Conservation (phyloP, 2,113 vertebrate species). For the Menidia beryllina region DNA sequence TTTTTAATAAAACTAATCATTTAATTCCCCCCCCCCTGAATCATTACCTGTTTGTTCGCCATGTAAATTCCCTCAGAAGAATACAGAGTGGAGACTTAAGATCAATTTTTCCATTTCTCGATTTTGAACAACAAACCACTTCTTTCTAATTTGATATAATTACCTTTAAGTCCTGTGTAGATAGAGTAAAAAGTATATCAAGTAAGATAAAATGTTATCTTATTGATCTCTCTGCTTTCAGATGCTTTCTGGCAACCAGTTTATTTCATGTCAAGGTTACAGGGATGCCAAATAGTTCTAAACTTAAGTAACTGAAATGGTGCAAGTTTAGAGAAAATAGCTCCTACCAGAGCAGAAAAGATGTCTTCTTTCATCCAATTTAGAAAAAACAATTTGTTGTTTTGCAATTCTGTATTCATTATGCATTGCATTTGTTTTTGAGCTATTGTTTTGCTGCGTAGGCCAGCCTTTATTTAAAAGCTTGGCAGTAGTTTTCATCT, state of each 20-base stretch:
- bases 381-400: background rate
- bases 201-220: background rate
- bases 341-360: background rate
- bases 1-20: too few species aligned
- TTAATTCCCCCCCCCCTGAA: background rate
- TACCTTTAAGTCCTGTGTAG: background rate
- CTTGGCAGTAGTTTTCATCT: background rate
- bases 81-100: background rate
- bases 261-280: background rate
- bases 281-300: background rate
- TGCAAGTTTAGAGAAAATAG: background rate
- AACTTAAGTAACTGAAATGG: background rate
- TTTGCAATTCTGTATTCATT: background rate
- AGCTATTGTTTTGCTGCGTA: background rate
- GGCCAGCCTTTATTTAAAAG: background rate
- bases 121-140: background rate
- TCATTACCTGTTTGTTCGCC: background rate
- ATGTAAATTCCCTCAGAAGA: background rate
- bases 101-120: background rate
- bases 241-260: background rate
- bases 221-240: background rate
- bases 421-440: background rate
- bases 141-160: background rate
- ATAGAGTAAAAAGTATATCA: background rate
- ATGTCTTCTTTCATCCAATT: background rate